Evolutionary conservation across 2,888 invertebrate species (phyloP).

Genomic region (Campaea margaritaria): DNA sequence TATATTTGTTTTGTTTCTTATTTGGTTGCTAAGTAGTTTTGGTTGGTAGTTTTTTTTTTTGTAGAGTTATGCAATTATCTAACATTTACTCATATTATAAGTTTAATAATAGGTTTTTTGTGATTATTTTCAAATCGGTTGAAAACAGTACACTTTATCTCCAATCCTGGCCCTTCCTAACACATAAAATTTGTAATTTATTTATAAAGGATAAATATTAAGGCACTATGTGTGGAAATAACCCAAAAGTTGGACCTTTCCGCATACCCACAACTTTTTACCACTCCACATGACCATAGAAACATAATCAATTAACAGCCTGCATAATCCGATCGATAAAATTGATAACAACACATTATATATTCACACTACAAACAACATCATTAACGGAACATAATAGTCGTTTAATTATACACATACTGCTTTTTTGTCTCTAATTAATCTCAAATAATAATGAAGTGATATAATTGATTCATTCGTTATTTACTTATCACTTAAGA

Average conservation of each 20-base stretch:
- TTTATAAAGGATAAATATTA: too few relatives aligned
- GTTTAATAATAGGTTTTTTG: too few relatives aligned
- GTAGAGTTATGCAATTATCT: too few relatives aligned
- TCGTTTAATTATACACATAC: conserved; percentile 27
- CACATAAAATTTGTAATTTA: too few relatives aligned
- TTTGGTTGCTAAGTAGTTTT: too few relatives aligned
- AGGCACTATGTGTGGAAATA: conserved; percentile 5
- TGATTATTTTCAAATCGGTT: too few relatives aligned
- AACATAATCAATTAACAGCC: conserved; percentile 3
- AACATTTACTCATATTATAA: too few relatives aligned
- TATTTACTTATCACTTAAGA: conserved; percentile 9
- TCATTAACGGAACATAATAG: conserved; percentile 29
- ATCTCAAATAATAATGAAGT: conserved; percentile 21
- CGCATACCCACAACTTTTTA: conserved; percentile 10
- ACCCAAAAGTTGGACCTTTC: conserved; percentile 9
- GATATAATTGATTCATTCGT: conserved; percentile 20
- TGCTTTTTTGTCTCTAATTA: conserved; percentile 23
- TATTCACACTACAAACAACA: conserved; percentile 29
- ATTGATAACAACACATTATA: conserved; percentile 17
- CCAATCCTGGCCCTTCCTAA: too few relatives aligned
- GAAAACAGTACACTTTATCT: too few relatives aligned
- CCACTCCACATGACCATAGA: not conserved
- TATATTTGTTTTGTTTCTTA: too few relatives aligned
- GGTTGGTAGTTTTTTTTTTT: too few relatives aligned
- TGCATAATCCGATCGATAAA: conserved; percentile 13